Base-by-base conservation (phyloP, 1,140 invertebrate genomes). In the Drosophila sp. region DNA sequence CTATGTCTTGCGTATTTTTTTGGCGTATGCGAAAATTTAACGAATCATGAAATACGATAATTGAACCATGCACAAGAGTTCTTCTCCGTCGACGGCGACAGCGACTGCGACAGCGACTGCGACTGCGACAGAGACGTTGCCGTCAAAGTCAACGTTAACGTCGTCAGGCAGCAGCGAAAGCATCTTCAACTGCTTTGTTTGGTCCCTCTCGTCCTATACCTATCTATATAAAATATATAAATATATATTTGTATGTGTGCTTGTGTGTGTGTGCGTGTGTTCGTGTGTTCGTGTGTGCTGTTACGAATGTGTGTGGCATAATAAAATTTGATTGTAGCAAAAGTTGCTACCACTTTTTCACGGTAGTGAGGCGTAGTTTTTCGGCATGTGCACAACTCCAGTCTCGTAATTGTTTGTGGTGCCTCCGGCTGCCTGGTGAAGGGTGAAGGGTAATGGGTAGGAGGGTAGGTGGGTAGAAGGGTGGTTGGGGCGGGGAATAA, bases 31-130 rank as follows among this genome's bases (percentile, higher is more conserved):
- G 83, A 89, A 89, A 89, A 89, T 89, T 89, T 89, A 89, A 89
- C 83, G 83, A 89, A 89, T 89, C 83, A 89, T 89, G 83, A 89
- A 89, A 89, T 89, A 89, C 83, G 84, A 89, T 89, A 89, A 89
- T 89, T 89, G 83, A 89, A 89, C 84, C 83, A 89, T 89, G 83
- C 83, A 89, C 84, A 87, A 89, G 84, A 89, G 76, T 87, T 87
- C 76, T 69, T 87, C 79, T 69, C 64, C 56, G 75, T 45, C 53
- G 61, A 56, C 61, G 51, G 2, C 58, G 72, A 48, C 63, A 41
- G 14, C 56, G 76, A 64, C 74, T n/a, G 41, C 14, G 46, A 59
- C 25, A 1, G 41, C 14, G 16, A 18, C 16, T 43, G 41, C 41
- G 9, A 16, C 16, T 18, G 41, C 36, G 51, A 11, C 45, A 46